Evolutionary conservation across 2,888 invertebrate genomes (phyloP).

Genomic region (Lasioglossum marginatum): DNA sequence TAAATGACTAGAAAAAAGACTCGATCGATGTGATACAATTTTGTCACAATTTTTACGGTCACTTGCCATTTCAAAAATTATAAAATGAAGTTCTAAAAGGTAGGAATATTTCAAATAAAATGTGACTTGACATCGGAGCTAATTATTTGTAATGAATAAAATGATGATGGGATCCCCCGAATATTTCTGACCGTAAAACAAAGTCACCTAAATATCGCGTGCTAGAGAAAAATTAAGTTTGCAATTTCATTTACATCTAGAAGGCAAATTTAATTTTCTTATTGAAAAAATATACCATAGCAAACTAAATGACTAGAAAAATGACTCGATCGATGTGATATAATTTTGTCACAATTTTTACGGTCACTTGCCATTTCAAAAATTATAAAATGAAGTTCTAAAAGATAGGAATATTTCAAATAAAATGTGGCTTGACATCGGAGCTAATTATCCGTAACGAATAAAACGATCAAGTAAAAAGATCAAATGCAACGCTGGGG

Average conservation of each 20-base stretch:
- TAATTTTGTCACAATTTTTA: background rate
- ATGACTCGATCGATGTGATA: background rate
- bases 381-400: background rate
- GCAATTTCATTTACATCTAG: background rate
- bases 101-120: background rate
- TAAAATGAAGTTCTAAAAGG: background rate
- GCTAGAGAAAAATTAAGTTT: background rate
- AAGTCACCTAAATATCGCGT: background rate
- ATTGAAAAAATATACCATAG: background rate
- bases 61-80: background rate
- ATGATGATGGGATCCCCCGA: background rate
- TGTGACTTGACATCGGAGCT: background rate
- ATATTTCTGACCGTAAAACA: background rate
- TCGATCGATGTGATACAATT: too few relatives aligned
- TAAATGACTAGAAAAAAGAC: too few relatives aligned
- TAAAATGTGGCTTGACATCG: background rate
- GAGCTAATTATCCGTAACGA: background rate
- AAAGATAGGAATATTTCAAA: background rate
- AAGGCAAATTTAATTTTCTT: background rate
- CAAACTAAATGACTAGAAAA: background rate
- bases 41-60: background rate
- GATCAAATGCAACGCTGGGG: slow-evolving; percentile 34
- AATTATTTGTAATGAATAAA: background rate
- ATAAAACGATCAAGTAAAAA: background rate
- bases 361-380: background rate